Evolutionary conservation across 2,113 vertebrate genomes (phyloP).

Genomic region (Strix uralensis): DNA sequence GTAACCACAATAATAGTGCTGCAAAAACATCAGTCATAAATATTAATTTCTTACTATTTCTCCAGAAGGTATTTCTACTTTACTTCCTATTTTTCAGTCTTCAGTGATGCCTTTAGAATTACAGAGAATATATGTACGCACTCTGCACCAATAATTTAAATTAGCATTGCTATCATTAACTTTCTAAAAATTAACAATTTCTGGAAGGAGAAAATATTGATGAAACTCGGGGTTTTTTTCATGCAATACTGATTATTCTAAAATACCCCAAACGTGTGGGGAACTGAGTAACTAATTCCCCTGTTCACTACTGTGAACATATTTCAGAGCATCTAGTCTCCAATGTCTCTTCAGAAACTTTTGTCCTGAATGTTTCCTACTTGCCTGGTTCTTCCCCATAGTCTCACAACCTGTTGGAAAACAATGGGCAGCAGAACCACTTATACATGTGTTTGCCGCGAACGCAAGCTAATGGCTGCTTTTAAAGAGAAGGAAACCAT

Average conservation of each 20-base stretch:
- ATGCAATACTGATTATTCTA: background rate
- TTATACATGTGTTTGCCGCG: background rate
- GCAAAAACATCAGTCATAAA: background rate
- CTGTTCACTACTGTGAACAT: background rate
- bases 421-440: background rate
- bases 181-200: background rate
- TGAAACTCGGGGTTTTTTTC: background rate
- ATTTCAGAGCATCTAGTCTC: background rate
- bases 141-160: background rate
- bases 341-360: background rate
- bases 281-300: background rate
- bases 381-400: background rate
- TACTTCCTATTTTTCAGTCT: background rate
- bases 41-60: background rate
- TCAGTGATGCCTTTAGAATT: background rate
- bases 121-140: accelerated
- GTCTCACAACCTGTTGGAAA: background rate
- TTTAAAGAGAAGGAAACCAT: background rate
- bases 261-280: background rate
- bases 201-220: background rate
- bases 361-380: background rate
- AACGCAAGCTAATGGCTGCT: background rate
- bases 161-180: accelerated
- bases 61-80: background rate
- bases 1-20: background rate